Evolutionary conservation across 2,113 vertebrate species (phyloP).

Genomic region (Hippocampus zosterae): DNA sequence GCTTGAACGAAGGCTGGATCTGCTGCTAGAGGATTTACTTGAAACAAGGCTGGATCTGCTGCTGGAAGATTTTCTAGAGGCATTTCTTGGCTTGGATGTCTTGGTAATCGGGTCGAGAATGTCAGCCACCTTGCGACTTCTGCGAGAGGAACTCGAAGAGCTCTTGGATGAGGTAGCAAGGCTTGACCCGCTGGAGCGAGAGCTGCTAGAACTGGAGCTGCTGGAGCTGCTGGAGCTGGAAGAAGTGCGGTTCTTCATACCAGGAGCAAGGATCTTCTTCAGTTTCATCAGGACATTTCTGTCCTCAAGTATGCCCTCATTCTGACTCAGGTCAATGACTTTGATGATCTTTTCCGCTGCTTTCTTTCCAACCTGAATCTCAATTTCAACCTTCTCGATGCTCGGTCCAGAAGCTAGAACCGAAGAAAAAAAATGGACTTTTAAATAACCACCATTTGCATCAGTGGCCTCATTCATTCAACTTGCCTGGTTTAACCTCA

Average conservation of each 20-base stretch:
- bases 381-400: constrained; percentile 76
- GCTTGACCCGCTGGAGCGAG: constrained; percentile 19
- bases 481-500: constrained; percentile 71
- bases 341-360: constrained; percentile 72
- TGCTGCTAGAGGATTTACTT: constrained; percentile 10
- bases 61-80: constrained; percentile 14
- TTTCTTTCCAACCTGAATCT: constrained; percentile 73
- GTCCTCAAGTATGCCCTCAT: constrained; percentile 53
- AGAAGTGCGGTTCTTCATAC: constrained; percentile 39
- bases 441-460: background rate
- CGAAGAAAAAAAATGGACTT: constrained; percentile 21
- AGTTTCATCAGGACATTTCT: constrained; percentile 70
- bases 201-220: constrained; percentile 33
- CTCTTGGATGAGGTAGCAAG: constrained; percentile 22
- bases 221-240: constrained; percentile 53
- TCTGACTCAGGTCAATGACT: constrained; percentile 55
- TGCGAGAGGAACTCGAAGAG: constrained; percentile 39
- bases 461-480: background rate
- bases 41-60: constrained; percentile 22
- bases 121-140: constrained; percentile 6
- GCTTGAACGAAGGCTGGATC: constrained; percentile 2
- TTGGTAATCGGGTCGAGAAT: background rate
- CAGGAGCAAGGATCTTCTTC: constrained; percentile 70
- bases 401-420: constrained; percentile 60
- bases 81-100: constrained; percentile 10